Conservation (phyloP, 2,888 invertebrate genomes). For the Coecobrya sp. region DNA sequence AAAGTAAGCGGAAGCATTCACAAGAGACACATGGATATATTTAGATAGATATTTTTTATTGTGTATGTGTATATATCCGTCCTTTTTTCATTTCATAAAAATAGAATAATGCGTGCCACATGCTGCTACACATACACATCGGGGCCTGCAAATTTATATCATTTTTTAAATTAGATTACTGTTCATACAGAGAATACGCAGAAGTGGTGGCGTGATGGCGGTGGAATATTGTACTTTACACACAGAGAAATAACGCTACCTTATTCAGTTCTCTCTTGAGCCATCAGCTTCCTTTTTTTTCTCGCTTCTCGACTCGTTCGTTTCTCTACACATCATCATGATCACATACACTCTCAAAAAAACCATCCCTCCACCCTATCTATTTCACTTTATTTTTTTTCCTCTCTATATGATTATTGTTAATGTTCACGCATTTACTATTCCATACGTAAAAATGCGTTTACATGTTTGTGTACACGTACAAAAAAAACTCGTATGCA, state of each 20-base stretch:
- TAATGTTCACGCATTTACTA: conserved; percentile 20
- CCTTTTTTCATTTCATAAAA: conserved; percentile 5
- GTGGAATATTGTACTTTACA: conserved; percentile 9
- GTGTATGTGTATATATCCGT: not conserved
- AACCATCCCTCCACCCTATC: conserved; percentile 29
- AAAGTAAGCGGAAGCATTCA: conserved; percentile 26
- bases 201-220: not conserved
- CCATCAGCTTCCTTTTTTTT: not conserved
- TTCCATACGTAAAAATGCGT: not conserved
- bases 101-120: not conserved
- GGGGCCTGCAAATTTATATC: conserved; percentile 22
- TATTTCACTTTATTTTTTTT: not conserved
- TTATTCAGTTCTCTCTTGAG: not conserved
- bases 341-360: no score
- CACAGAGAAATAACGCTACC: not conserved
- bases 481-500: not conserved
- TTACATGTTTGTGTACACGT: not conserved
- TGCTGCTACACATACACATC: not conserved
- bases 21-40: conserved; percentile 12
- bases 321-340: not conserved
- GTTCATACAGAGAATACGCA: not conserved
- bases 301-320: not conserved
- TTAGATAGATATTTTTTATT: conserved; percentile 42
- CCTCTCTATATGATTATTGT: conserved; percentile 32
- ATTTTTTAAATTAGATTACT: conserved; percentile 14